A percentile compares a stretch with the other conserved stretches of the same genome.
phyloP scores from a whole-genome alignment of 1,140 invertebrate species.

The Monochamus saltuarius region DNA sequence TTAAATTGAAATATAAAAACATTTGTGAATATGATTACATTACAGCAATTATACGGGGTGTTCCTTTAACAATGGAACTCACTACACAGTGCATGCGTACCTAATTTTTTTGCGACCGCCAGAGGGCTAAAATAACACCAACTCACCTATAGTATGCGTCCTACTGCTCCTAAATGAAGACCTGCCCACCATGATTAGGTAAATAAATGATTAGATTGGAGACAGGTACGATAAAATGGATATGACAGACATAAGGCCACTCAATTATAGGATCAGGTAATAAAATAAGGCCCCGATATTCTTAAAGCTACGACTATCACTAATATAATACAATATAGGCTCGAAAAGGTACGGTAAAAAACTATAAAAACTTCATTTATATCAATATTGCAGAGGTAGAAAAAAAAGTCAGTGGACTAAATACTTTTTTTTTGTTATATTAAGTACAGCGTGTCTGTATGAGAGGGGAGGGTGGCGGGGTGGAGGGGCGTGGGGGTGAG shows the following conservation, averaged over 20 bases:
- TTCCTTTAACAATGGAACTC: not conserved
- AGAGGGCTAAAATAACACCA: not conserved
- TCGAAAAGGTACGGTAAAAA: slow-evolving; percentile 19
- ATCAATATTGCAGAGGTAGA: slow-evolving; percentile 35
- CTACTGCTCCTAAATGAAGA: slow-evolving; percentile 40
- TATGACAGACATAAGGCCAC: slow-evolving; percentile 31
- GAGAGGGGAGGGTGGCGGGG: slow-evolving; percentile 10
- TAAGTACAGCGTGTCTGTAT: slow-evolving; percentile 18
- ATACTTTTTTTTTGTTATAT: slow-evolving; percentile 9
- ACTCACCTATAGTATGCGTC: slow-evolving; percentile 37
- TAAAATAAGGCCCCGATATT: slow-evolving; percentile 40
- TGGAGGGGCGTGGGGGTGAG: slow-evolving; percentile 12
- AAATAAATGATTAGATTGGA: slow-evolving; percentile 24
- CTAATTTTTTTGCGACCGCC: not conserved
- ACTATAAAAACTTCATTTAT: slow-evolving; percentile 25
- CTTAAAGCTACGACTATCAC: slow-evolving; percentile 18
- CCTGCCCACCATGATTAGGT: slow-evolving; percentile 37
- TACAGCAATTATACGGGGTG: not conserved
- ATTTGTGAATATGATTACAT: no score
- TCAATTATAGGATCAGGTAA: slow-evolving; percentile 33
- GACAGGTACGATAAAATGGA: slow-evolving; percentile 11
- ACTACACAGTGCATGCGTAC: not conserved
- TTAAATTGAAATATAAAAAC: not conserved
- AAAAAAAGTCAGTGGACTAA: slow-evolving; percentile 26
- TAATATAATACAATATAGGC: slow-evolving; percentile 3